Percentiles rank a stretch among this genome's conserved stretches.
phyloP scores from a whole-genome alignment of 2,113 vertebrate genomes.

The Podilymbus podiceps region DNA sequence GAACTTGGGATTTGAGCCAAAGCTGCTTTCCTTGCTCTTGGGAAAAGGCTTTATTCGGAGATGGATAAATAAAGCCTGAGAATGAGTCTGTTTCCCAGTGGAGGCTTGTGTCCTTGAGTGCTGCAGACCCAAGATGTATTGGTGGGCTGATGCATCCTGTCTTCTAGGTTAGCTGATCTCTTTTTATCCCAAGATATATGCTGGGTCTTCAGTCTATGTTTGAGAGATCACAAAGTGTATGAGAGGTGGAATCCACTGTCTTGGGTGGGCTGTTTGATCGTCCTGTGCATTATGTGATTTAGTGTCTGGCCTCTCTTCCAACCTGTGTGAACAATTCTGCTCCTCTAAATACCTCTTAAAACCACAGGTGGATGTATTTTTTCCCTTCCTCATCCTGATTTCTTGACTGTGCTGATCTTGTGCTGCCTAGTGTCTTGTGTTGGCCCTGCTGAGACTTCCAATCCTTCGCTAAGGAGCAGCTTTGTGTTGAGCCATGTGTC shows the following conservation, averaged over 20 bases:
- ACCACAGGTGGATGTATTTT: neutral
- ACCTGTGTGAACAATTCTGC: neutral
- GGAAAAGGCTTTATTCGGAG: neutral
- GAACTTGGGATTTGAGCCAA: neutral
- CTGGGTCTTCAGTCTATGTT: neutral
- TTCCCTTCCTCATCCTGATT: neutral
- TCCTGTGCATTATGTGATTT: neutral
- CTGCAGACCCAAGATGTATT: neutral
- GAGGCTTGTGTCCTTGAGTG: neutral
- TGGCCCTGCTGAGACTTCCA: neutral
- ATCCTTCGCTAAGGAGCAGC: neutral
- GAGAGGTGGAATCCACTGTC: neutral
- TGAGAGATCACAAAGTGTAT: accelerated
- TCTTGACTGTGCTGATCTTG: neutral
- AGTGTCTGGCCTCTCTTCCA: neutral
- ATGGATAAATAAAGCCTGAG: neutral
- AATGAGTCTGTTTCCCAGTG: neutral
- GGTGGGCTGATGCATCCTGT: too few relatives aligned
- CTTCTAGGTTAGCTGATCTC: neutral
- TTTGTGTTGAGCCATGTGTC: neutral
- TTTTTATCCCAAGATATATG: neutral
- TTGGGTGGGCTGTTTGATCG: neutral
- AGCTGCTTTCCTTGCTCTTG: neutral
- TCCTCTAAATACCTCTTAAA: neutral
- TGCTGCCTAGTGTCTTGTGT: neutral